Conservation (phyloP, 1,140 invertebrate species). For the Tenebrio molitor region DNA sequence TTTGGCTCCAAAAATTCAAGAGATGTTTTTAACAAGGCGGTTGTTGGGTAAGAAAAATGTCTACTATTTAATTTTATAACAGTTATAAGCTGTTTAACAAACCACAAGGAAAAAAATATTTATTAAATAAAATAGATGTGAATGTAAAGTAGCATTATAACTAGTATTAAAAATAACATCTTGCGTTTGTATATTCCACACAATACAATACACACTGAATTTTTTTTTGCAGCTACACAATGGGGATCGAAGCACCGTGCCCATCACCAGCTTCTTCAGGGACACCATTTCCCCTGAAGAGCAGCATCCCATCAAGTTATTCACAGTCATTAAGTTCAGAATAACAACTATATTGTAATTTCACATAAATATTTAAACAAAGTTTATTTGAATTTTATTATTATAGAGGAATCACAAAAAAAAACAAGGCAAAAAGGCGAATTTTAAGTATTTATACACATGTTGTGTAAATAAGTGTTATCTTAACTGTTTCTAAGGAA, state of each 20-base stretch:
- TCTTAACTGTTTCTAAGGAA: no score
- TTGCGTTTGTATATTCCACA: no score
- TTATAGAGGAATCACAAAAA: constrained; percentile 11
- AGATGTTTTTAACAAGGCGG: background rate
- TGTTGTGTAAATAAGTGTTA: no score
- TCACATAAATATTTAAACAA: constrained; percentile 11
- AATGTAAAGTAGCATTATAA: no score
- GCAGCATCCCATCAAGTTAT: constrained; percentile 9
- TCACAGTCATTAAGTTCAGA: constrained; percentile 1
- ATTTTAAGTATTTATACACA: constrained; percentile 11
- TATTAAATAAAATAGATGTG: no score
- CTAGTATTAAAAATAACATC: no score
- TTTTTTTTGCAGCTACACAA: background rate
- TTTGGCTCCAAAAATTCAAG: constrained; percentile 1
- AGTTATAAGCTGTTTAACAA: no score
- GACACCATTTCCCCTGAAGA: constrained; percentile 3
- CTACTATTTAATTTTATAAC: no score
- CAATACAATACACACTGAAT: no score
- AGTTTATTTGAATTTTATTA: constrained; percentile 14
- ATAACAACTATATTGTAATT: constrained; percentile 14
- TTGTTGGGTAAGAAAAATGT: background rate
- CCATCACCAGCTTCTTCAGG: constrained; percentile 1
- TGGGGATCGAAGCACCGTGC: background rate
- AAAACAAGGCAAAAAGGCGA: constrained; percentile 17
- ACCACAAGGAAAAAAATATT: no score